Evolutionary conservation across 64 coral and sea anemone species (phyloP).

Genomic region (Porites australiensis): DNA sequence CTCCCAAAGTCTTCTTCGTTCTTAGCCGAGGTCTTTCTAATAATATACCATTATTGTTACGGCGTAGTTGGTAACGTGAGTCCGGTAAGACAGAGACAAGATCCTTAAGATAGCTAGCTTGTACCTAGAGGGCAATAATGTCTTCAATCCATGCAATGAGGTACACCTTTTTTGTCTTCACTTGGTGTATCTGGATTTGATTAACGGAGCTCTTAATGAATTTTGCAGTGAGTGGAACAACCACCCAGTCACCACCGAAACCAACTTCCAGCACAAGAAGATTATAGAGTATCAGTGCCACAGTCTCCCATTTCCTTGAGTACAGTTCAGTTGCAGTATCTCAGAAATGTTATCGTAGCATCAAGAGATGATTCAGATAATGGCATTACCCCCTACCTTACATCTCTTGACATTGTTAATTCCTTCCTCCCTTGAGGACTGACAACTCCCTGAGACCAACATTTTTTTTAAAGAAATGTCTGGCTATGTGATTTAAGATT

Average conservation of each 20-base stretch:
- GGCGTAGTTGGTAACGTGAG: too few relatives aligned
- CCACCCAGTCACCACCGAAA: conserved; percentile 60
- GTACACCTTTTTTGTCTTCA: conserved; percentile 36
- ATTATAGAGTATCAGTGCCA: too few relatives aligned
- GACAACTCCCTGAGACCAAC: conserved; percentile 9
- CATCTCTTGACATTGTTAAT: conserved; percentile 22
- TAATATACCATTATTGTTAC: too few relatives aligned
- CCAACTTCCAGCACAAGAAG: conserved; percentile 45
- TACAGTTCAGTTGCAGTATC: conserved; percentile 36
- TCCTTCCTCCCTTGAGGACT: conserved; percentile 23
- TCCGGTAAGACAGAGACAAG: too few relatives aligned
- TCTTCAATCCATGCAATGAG: conserved; percentile 24
- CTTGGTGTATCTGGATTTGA: conserved; percentile 39
- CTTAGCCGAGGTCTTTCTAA: too few relatives aligned
- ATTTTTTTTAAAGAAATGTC: too few relatives aligned
- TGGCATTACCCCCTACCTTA: conserved; percentile 9
- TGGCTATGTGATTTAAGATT: too few relatives aligned
- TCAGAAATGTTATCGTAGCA: conserved; percentile 25
- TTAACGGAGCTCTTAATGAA: conserved; percentile 38
- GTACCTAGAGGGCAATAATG: conserved; percentile 16
- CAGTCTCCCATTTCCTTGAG: conserved; percentile 17
- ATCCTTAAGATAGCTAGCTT: too few relatives aligned
- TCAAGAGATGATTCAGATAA: conserved; percentile 29
- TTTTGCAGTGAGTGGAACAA: conserved; percentile 57
- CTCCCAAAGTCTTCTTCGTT: too few relatives aligned